Evolutionary conservation across 2,113 vertebrate genomes (phyloP), one percentile per base, ranked within the genome.

Genomic region (Vimba vimba): DNA sequence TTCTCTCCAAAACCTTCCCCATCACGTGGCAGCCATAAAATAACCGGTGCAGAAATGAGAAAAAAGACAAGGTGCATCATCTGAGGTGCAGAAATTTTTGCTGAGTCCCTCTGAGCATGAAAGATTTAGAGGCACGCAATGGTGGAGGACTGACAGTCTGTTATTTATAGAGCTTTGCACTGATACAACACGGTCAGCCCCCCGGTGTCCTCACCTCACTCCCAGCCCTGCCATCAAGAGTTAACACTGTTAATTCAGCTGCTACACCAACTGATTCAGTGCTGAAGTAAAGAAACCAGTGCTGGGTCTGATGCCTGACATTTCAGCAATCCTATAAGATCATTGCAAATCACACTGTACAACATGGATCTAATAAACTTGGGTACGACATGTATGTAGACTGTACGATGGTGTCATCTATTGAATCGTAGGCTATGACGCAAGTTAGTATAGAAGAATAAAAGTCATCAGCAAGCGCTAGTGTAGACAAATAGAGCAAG

Each of bases 151-250:
- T 86, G 15, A 43, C 30, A 57, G 62, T 50, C 62, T 62, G 85
- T 88, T 88, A 88, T 88, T 88, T 84, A 86, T 80, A 79, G 87
- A 77, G 80, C 57, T 47, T 19, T 68, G 25, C 25, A 50, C 43
- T 50, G 25, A 82, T 82, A 23, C 47, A 55, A 82, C 62, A 69
- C 6, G 79, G 79, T 69, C 62, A 55, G 27, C 55, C 12, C 10
- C 23, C 10, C 13, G 15, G 77, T 13, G 21, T 8, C n/a, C 43
- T 64, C 59, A 80, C 64, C 45, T 39, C 55, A 79, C 21, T 60
- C 33, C 19, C 57, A 79, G 33, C 77, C 45, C 55, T 36, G 27
- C 50, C 71, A 75, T 77, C 75, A 77, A 77, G 27, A 77, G 75
- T 77, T 55, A 77, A 77, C 75, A 52, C 47, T 50, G 73, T 12